Base-by-base conservation (phyloP, 2,888 invertebrate species). In the Nebria brevicollis region DNA sequence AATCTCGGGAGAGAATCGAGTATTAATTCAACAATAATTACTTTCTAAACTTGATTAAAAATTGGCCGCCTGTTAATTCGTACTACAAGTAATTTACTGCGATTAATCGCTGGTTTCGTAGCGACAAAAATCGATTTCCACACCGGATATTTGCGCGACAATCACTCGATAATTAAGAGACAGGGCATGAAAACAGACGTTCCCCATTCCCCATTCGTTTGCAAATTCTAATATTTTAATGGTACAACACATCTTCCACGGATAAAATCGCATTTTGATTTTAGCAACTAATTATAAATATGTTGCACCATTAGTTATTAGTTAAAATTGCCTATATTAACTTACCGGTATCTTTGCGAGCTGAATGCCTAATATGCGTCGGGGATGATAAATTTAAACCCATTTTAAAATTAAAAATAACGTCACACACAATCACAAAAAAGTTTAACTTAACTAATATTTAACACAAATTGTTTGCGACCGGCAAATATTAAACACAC, bases 291-390 rank as follows among this genome's bases (percentile, higher is more conserved):
- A 8, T 8, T 43, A 10, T 43, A 43, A 8, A 43, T 43, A 43
- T 43, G 43, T 43, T 43, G 20, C 20, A 20, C 20, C 20, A 20
- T 20, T 20, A 20, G 20, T 20, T 0, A 20, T 20, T 20, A 20
- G 20, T 20, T 20, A 20, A 20, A 20, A 20, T 20, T 20, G 20
- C 20, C 20, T 20, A 20, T 34, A 34, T 34, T 34, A 34, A 15
- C 80, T 80, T 77, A 81, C 81, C 81, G 42, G 66, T 81, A 20
- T 81, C 81, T 66, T 81, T 81, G 41, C 81, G 75, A 13, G 77
- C 73, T 2, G 75, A 34, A 34, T 77, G 81, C 42, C 81, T 76
- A 73, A 81, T 77, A 66, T 66, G 68, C 13, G 65, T 77, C 41
- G 72, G 75, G 2, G 72, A 68, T 1, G 77, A 77, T 25, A 81